Percentiles rank a stretch among this genome's conserved stretches.
phyloP scores from a whole-genome alignment of 2,888 invertebrate genomes.

The Phengaris arion region DNA sequence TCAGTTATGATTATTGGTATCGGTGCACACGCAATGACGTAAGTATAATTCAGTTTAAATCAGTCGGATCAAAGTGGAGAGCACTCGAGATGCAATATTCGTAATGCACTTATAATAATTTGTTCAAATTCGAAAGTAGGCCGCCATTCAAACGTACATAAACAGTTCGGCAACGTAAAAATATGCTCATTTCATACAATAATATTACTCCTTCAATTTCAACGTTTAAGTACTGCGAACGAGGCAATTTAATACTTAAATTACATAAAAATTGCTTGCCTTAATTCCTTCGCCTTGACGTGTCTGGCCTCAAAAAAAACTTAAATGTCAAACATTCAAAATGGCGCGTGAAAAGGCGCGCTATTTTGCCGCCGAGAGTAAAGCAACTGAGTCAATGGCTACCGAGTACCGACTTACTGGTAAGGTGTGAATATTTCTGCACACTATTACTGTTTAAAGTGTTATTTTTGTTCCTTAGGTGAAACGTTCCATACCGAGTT shows the following conservation, averaged over 20 bases:
- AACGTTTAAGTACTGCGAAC: not conserved
- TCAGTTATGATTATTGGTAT: not conserved
- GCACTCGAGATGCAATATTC: conserved; percentile 35
- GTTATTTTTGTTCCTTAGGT: conserved; percentile 67
- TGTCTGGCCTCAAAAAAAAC: conserved; percentile 30
- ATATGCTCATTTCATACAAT: not conserved
- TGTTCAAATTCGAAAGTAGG: conserved; percentile 54
- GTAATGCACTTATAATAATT: conserved; percentile 57
- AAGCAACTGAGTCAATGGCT: conserved; percentile 57
- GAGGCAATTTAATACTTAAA: not conserved
- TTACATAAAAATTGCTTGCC: conserved; percentile 13
- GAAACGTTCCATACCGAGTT: conserved; percentile 35
- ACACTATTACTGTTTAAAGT: conserved; percentile 51
- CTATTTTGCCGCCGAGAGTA: conserved; percentile 55
- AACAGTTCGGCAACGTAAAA: conserved; percentile 37
- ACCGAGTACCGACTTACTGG: conserved; percentile 35
- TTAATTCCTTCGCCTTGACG: conserved; percentile 15
- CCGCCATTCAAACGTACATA: conserved; percentile 50
- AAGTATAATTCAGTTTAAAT: conserved; percentile 33
- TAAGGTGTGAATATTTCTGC: conserved; percentile 63
- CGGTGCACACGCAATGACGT: conserved; percentile 18
- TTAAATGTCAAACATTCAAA: conserved; percentile 38
- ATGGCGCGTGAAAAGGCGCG: conserved; percentile 50
- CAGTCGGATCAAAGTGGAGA: conserved; percentile 32
- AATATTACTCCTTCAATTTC: not conserved